Percentiles rank a stretch among this genome's conserved stretches.
phyloP scores from a whole-genome alignment of 2,888 invertebrate genomes.

The Lithophane semibrunnea region DNA sequence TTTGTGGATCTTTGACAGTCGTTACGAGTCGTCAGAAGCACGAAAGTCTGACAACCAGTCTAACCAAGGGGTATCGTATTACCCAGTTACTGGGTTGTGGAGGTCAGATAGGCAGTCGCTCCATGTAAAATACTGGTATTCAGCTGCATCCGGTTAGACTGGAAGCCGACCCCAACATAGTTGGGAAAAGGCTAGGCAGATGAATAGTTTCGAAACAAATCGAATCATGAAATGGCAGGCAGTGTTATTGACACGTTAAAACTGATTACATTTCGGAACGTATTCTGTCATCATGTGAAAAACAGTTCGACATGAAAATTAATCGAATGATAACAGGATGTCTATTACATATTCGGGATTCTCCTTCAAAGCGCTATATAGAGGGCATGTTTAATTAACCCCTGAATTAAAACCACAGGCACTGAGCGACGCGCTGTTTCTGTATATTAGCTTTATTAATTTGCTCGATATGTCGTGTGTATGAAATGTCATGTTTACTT shows the following conservation, averaged over 20 bases:
- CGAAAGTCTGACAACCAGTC: too few species aligned
- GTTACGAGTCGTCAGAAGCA: too few species aligned
- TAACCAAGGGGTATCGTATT: too few species aligned
- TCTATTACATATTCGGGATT: slow-evolving; percentile 34
- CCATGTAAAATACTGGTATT: too few species aligned
- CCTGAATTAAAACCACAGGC: slow-evolving; percentile 65
- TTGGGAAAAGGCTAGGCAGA: too few species aligned
- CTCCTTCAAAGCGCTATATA: slow-evolving; percentile 25
- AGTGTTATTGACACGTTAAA: slow-evolving; percentile 1
- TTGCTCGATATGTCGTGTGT: slow-evolving; percentile 56
- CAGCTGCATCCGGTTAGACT: too few species aligned
- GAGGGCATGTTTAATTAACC: slow-evolving; percentile 62
- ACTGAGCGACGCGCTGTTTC: slow-evolving; percentile 40
- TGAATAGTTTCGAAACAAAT: slow-evolving; percentile 6
- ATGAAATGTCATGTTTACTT: slow-evolving; percentile 50
- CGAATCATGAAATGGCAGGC: neutral
- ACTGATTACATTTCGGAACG: neutral
- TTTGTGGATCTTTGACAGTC: too few species aligned
- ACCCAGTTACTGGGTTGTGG: too few species aligned
- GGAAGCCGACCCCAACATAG: too few species aligned
- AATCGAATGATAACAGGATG: slow-evolving; percentile 16
- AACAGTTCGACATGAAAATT: slow-evolving; percentile 21
- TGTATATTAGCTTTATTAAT: slow-evolving; percentile 65
- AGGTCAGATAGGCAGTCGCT: too few species aligned
- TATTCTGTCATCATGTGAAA: slow-evolving; percentile 26